Evolutionary conservation across 2,888 invertebrate genomes (phyloP).

Genomic region (Phytoseiulus persimilis): DNA sequence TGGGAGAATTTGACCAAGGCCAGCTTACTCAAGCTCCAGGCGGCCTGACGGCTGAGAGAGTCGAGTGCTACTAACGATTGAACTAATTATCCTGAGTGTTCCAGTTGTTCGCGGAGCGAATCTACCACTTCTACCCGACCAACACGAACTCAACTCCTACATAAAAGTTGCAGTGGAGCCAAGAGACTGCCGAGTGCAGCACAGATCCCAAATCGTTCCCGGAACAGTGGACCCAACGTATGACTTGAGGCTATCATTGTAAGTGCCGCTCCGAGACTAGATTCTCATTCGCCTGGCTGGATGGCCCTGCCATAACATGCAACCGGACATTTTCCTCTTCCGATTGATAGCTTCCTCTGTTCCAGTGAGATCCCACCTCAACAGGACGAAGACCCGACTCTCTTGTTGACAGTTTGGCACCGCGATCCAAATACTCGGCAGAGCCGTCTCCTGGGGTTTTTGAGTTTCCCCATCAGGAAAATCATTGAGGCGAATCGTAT

Average conservation of each 20-base stretch:
- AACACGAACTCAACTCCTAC: constrained; percentile 29
- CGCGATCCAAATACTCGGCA: neutral
- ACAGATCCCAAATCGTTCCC: constrained; percentile 23
- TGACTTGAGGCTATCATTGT: constrained; percentile 22
- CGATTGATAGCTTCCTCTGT: neutral
- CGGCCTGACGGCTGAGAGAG: neutral
- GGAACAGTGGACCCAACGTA: neutral
- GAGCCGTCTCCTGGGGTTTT: constrained; percentile 19
- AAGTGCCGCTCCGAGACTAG: neutral
- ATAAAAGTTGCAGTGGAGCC: constrained; percentile 10
- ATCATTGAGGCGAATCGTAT: constrained; percentile 26
- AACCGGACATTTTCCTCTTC: neutral
- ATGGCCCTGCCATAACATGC: neutral
- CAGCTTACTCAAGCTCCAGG: neutral
- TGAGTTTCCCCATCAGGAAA: constrained; percentile 15
- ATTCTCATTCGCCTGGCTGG: neutral
- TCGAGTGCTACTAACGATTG: neutral
- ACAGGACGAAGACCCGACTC: neutral
- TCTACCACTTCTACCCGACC: constrained; percentile 25
- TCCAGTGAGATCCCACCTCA: neutral
- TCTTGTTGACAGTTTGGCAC: neutral
- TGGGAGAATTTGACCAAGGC: neutral
- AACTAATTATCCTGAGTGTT: neutral
- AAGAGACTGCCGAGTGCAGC: neutral
- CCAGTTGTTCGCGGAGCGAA: constrained; percentile 26